Evolutionary conservation across 2,797 vertebrate species (phyloP), one percentile per base, ranked within the genome.

Genomic region (Nannoperca obscura): DNA sequence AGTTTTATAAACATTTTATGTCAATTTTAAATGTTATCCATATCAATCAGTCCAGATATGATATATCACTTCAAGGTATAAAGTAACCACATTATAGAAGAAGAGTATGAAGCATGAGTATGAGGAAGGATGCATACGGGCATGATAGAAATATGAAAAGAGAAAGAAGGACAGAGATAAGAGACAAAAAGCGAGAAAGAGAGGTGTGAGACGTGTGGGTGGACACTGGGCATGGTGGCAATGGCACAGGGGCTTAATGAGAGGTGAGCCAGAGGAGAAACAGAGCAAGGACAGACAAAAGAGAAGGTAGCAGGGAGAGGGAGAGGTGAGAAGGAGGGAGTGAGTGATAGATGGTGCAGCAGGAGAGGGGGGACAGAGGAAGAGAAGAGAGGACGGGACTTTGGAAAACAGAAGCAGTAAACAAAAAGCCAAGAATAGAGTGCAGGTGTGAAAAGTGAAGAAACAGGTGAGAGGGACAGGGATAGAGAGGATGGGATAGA

Each of bases 181-280:
- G 86, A 91, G 85, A 85, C 73, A 82, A 58, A 88, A 81, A 85
- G 76, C 17, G 80, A 80, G 78, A 88, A 80, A 70, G 85, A 67
- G 70, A 92, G 84, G 89, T 91, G 91, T 87, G 89, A 91, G 91
- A 92, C 89, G 89, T 90, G 92, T 93, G 92, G 91, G 91, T 92
- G 93, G 91, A 93, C 90, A 86, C 82, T 81, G 91, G 89, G 90
- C 92, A 92, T 81, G 86, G 90, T 91, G 88, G 90, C 90, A 84
- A 72, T 86, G 90, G 93, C 90, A 90, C 88, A 82, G 90, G 90
- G 91, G 91, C 92, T 93, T 93, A 93, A 92, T 91, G 91, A 94
- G 93, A 93, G 92, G 93, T 94, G 92, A 94, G 93, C 94, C 92
- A 94, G 92, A 94, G 93, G 93, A 95, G 94, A 94, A 89, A 91